Percentiles rank a stretch among this genome's conserved stretches.
Conservation (phyloP, 1,140 invertebrate species). For the Sogatella furcifera region DNA sequence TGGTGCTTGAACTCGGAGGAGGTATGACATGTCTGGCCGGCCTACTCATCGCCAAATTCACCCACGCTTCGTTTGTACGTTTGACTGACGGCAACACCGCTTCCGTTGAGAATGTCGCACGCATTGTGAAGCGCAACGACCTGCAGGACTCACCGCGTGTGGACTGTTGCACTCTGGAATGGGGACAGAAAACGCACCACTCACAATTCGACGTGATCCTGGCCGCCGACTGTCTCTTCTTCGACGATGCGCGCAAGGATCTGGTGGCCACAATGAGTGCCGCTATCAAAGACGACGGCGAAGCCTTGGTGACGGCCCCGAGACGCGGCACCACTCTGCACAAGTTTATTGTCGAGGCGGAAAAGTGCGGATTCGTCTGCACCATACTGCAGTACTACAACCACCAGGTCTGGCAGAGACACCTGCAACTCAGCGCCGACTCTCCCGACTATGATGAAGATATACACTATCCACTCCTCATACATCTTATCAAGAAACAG, state of each 20-base stretch:
- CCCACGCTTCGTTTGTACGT: slow-evolving; percentile 42
- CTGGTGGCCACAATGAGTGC: slow-evolving; percentile 57
- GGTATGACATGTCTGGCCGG: slow-evolving; percentile 80
- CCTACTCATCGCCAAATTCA: slow-evolving; percentile 58
- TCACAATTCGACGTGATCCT: slow-evolving; percentile 55
- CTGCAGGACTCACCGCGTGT: slow-evolving; percentile 24
- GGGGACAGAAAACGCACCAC: slow-evolving; percentile 26
- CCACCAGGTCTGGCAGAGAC: slow-evolving; percentile 50
- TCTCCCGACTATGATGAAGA: slow-evolving; percentile 51
- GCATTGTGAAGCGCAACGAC: slow-evolving; percentile 49
- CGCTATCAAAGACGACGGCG: slow-evolving; percentile 49
- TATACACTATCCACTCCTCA: slow-evolving; percentile 53
- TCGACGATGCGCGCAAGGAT: slow-evolving; percentile 62
- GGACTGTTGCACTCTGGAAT: slow-evolving; percentile 36
- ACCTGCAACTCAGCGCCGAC: slow-evolving; percentile 43
- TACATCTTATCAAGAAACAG: slow-evolving; percentile 41
- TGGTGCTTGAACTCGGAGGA: slow-evolving; percentile 67
- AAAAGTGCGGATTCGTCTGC: slow-evolving; percentile 44
- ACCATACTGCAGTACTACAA: slow-evolving; percentile 47
- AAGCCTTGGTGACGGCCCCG: slow-evolving; percentile 66
- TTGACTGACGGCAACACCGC: slow-evolving; percentile 70
- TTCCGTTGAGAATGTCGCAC: slow-evolving; percentile 61
- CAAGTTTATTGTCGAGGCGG: slow-evolving; percentile 50
- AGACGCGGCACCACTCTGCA: slow-evolving; percentile 57
- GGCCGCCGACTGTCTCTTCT: slow-evolving; percentile 74